Base-by-base conservation (phyloP, 2,888 invertebrate species). In the Pyrrhosoma nymphula region DNA sequence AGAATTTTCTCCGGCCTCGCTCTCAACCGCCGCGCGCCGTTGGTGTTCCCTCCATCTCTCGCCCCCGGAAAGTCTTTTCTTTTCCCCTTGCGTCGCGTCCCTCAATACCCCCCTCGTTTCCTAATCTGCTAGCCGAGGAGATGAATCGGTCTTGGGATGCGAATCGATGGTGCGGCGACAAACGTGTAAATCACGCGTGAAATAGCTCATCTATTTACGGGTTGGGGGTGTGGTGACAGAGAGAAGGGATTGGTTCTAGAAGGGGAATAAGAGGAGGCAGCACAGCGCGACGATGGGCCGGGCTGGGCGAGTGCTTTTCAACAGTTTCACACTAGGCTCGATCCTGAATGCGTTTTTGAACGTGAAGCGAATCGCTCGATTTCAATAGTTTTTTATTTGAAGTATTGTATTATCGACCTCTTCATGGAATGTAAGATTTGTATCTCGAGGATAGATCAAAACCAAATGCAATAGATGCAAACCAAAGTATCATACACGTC, bases 151-250 rank as follows among this genome's bases (percentile, higher is more conserved):
- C 69, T 69, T 14, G 69, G n/a, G 69, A 69, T 6, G 69, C 69
- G n/a, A 69, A 8, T 14, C 69, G 69, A 69, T n/a, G n/a, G 69
- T 69, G 69, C 69, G 69, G 26, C n/a, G 69, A 69, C 69, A 26
- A 69, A 69, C 69, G 69, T n/a, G 26, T 69, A 69, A 69, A 69
- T 69, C 69, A 69, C 69, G 69, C 69, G n/a, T 69, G 69, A 69
- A 69, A 69, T 69, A n/a, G 69, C 12, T n/a, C 69, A n/a, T n/a
- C n/a, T 26, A 69, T 6, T 69, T 14, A n/a, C n/a, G 69, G n/a
- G 69, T 4, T 14, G 69, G n/a, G 60, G n/a, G 26, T n/a, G n/a
- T 12, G 69, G 69, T 6, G n/a, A 69, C n/a, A 69, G 69, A n/a
- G 26, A 23, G n/a, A 20, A 4, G 69, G 1, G n/a, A 69, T 47